Evolutionary conservation across 2,888 invertebrate genomes (phyloP), one percentile per base, ranked within the genome.

Genomic region (Bombylius discolor): DNA sequence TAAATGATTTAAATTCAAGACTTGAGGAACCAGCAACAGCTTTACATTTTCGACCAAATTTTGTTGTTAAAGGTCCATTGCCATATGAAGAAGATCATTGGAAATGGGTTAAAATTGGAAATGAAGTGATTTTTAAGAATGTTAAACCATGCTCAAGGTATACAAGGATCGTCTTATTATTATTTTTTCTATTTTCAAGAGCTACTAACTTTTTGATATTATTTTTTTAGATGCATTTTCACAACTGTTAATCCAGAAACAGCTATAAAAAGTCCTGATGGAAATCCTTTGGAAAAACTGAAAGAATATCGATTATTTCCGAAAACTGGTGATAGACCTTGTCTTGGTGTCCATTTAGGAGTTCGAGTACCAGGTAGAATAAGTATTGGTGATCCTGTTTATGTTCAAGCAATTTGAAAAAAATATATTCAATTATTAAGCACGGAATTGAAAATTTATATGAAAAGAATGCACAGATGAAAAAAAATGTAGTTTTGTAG

Each of bases 181-280:
- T 32, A n/a, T 47, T 34, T 23, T 5, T 8, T 56, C 9, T 39
- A 34, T 45, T 34, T 8, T 23, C 23, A 23, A 23, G 3, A 23
- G 23, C 23, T 23, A 23, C 23, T 23, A 23, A 23, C 23, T 23
- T 36, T 42, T 48, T 11, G 34, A 36, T 3, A 5, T 53, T 47
- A 36, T 52, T 44, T 67, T 71, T 64, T 14, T 64, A 82, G 83
- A 65, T 87, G 87, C 65, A 70, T 83, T 8, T 68, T 86, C 63
- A 84, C 84, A 5, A 85, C 83, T 0, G 76, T 86, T 8, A 79
- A 86, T 66, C 82, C 83, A 2, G 81, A 81, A 62, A 83, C 80
- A 5, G 85, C 82, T n/a, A 70, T 73, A 5, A 81, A 79, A 59
- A 72, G 81, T 65, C 64, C 75, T 0, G 76, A 79, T 44, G 68